Base-by-base conservation (phyloP, 1,140 invertebrate species). In the Drosophila seguyi region DNA sequence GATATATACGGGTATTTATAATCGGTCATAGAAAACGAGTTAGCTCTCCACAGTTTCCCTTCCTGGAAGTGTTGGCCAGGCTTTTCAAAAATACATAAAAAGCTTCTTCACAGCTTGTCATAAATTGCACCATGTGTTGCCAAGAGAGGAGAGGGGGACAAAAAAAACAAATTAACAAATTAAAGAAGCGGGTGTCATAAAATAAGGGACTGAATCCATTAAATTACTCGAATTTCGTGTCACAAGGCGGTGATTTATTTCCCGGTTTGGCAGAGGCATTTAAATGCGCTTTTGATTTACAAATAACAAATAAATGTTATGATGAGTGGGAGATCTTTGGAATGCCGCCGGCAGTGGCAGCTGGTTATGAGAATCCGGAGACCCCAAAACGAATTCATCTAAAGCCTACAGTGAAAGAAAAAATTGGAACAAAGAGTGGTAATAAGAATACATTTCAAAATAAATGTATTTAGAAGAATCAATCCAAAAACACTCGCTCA, bases 271-370 rank as follows among this genome's bases (percentile, higher is more conserved):
- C 36, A 53, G 36, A 79, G 78, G 77, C 85, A 88, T 88, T 88
- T 84, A 90, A 88, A 88, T 75, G 60, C 74, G 69, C 65, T 84
- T 87, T 85, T 85, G 84, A 87, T 90, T 88, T 90, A 84, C 84
- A 88, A 90, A 90, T 87, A 87, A 90, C 84, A 84, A 87, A 90
- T 87, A 90, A 84, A 88, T 84, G 81, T 90, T 88, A 77, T 84
- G 84, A 87, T 87, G 85, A 87, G 80, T 88, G 76, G 84, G 80
- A 53, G 50, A 75, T 87, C 85, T 87, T 77, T 87, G 80, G 84
- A 71, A 87, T 90, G 85, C 85, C 81, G 85, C 85, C 80, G 85
- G 76, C 85, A 67, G 68, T 31, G 63, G 76, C 39, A 62, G 41
- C 44, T 41, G 74, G 36, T 31, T 13, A 11, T 22, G 14, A 29